A percentile compares a stretch with the other conserved stretches of the same genome.
Evolutionary conservation across 2,888 invertebrate genomes (phyloP).

Genomic region (Lomographa bimaculata): DNA sequence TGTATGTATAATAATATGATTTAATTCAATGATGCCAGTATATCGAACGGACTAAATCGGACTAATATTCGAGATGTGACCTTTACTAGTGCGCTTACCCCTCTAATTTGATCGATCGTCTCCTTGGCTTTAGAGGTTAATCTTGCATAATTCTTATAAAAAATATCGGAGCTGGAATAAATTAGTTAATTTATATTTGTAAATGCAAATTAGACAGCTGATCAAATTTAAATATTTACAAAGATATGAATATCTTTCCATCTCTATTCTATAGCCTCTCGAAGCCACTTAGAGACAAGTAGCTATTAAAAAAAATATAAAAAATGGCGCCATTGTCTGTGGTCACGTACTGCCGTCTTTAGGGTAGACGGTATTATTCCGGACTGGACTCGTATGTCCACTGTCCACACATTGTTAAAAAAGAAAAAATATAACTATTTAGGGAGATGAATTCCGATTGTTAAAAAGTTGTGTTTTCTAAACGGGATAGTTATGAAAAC

Average conservation of each 20-base stretch:
- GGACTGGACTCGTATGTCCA: conserved; percentile 22
- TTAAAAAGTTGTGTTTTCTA: conserved; percentile 43
- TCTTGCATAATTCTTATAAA: too few relatives aligned
- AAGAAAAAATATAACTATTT: conserved; percentile 13
- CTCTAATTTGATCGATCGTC: too few relatives aligned
- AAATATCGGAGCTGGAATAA: too few relatives aligned
- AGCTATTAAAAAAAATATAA: too few relatives aligned
- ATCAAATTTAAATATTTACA: conserved; percentile 45
- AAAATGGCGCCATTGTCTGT: conserved; percentile 61
- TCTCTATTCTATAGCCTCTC: conserved; percentile 31
- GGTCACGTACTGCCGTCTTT: conserved; percentile 63
- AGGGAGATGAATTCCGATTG: conserved; percentile 22
- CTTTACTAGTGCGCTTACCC: background rate
- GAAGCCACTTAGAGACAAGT: conserved; percentile 39
- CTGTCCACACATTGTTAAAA: conserved; percentile 26
- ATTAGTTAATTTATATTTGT: too few relatives aligned
- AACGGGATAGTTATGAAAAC: conserved; percentile 56
- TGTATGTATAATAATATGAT: too few relatives aligned
- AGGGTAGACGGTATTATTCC: conserved; percentile 15
- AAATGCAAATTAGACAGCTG: conserved; percentile 52
- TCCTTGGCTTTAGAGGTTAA: too few relatives aligned
- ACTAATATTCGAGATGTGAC: background rate
- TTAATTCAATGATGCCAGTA: too few relatives aligned
- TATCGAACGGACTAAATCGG: too few relatives aligned
- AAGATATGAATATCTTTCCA: conserved; percentile 51